Evolutionary conservation across 2,888 invertebrate species (phyloP), one percentile per base, ranked within the genome.

Genomic region (Dexiosoma caninum): DNA sequence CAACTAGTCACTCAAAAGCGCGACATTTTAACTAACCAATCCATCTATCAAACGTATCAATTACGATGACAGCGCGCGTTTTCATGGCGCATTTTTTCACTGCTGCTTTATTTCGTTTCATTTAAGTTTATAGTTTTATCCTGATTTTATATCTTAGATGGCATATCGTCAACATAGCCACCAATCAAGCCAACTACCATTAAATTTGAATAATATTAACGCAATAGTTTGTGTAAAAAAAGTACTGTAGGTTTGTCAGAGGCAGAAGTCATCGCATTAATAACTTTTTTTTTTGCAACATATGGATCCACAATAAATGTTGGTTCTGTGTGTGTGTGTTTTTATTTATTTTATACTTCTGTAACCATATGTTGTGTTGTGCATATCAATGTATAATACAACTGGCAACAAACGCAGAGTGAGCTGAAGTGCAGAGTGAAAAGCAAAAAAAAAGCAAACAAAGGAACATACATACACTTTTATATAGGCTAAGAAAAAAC

Each of bases 31-130:
- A 77, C 85, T 83, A 79, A 70, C 78, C 82, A 86, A 86, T 85
- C 86, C 86, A 87, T 87, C 87, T 85, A 87, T 87, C 87, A 87
- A 87, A 87, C 86, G 87, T 86, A 87, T 87, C 87, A 87, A 87
- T 87, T 88, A 87, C 83, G 87, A 86, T 87, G 87, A 87, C 88
- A 87, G 87, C 84, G 83, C 78, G 64, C 77, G 69, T 74, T 70
- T 64, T 69, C 64, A 59, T 59, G 51, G 49, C 37, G 14, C 35
- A 23, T 51, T 64, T 83, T 27, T 27, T 27, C 3, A 27, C 70
- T 70, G 71, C 82, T 70, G 27, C 55, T 55, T 71, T 64, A 64
- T 83, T 42, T 69, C 40, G 32, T 53, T 66, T 78, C 27, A 57
- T 69, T 74, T 78, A 30, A 71, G 44, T 35, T 60, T 72, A 66